Percentiles rank a stretch among this genome's conserved stretches.
phyloP scores from a whole-genome alignment of 2,888 invertebrate genomes.

The Listrodromus nycthemerus region DNA sequence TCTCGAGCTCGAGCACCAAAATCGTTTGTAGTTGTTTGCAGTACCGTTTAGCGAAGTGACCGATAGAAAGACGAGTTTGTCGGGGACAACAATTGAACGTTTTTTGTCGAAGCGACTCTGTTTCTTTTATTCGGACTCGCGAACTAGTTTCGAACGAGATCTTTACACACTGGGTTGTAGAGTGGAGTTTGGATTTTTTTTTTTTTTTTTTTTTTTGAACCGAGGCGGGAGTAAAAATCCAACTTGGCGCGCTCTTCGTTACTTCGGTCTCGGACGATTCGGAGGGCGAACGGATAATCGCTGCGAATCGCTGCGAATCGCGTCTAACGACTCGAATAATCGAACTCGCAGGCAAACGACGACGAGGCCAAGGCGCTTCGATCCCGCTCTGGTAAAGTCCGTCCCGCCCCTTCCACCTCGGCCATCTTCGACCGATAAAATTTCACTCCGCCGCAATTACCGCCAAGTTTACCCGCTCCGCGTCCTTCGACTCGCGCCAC shows the following conservation, averaged over 20 bases:
- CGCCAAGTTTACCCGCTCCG: slow-evolving; percentile 53
- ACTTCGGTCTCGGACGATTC: neutral
- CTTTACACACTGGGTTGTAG: too few species aligned
- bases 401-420: neutral
- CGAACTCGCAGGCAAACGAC: slow-evolving; percentile 52
- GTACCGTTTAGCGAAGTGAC: too few species aligned
- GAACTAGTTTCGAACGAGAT: neutral
- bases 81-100: slow-evolving; percentile 1
- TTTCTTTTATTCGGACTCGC: neutral
- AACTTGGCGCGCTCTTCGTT: neutral
- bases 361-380: slow-evolving; percentile 10
- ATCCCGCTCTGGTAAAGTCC: slow-evolving; percentile 3
- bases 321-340: slow-evolving; percentile 48
- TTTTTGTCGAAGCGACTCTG: neutral
- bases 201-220: neutral
- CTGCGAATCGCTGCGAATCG: slow-evolving; percentile 40
- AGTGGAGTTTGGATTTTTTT: too few species aligned
- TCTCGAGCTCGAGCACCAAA: too few species aligned
- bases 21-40: too few species aligned
- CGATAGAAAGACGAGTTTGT: neutral
- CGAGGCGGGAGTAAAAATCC: slow-evolving; percentile 7
- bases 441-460: slow-evolving; percentile 63
- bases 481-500: slow-evolving; percentile 35
- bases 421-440: slow-evolving; percentile 59
- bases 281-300: slow-evolving; percentile 18